phyloP scores from a whole-genome alignment of 2,113 vertebrate genomes.

The Diglossa brunneiventris region DNA sequence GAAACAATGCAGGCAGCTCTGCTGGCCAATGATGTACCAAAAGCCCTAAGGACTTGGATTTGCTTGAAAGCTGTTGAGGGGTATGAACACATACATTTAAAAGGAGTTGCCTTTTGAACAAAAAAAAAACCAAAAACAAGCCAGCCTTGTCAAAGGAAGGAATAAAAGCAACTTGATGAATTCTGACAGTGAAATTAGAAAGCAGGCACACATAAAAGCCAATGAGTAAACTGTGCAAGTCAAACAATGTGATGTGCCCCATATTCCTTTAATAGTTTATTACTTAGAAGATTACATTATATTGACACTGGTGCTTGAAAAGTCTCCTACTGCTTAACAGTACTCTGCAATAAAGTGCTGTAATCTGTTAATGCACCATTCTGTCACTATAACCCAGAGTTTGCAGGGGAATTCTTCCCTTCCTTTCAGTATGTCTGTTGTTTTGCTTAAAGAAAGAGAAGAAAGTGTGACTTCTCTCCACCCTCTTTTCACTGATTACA shows the following conservation, averaged over 20 bases:
- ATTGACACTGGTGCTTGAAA: constrained; percentile 22
- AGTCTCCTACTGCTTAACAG: not conserved
- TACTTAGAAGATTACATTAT: constrained; percentile 16
- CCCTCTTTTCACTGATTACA: not conserved
- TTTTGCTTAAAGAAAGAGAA: not conserved
- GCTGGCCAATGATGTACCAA: fast-evolving
- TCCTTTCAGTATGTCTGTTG: not conserved
- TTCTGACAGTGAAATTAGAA: constrained; percentile 22
- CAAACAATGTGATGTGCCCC: not conserved
- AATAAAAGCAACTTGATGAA: constrained; percentile 7
- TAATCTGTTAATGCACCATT: not conserved
- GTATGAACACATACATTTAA: not conserved
- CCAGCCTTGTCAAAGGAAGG: not conserved
- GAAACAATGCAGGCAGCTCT: not conserved
- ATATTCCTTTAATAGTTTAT: constrained; percentile 24
- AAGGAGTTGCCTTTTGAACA: constrained; percentile 7
- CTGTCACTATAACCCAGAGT: not conserved
- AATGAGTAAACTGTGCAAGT: constrained; percentile 7
- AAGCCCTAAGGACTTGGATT: not conserved
- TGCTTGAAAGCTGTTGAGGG: constrained; percentile 4
- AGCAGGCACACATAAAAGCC: not conserved
- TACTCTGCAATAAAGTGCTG: not conserved
- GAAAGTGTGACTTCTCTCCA: not conserved
- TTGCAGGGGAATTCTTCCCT: not conserved
- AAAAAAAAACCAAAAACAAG: not conserved